Base-by-base conservation (phyloP, 2,113 vertebrate genomes). In the Vulpes ferrilata region DNA sequence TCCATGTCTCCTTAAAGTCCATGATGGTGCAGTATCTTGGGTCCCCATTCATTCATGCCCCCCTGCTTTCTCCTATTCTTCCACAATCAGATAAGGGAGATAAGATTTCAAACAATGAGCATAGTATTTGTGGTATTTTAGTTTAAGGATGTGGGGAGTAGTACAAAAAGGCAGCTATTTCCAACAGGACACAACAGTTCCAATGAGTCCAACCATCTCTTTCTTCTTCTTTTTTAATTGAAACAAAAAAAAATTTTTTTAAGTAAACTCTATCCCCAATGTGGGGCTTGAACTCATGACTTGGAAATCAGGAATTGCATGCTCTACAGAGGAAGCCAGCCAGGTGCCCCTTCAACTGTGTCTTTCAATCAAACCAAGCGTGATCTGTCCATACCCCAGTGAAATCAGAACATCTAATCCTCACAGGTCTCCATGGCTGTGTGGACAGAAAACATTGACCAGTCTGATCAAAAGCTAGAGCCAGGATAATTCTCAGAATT, bases 331-430 rank as follows among this genome's bases (percentile, higher is more conserved):
- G 22, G 48, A 1, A 76, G 23, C 43, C 73, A 76, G 23, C 43
- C 73, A 27, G 43, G 43, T 4, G 2, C 15, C 25, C 13, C 73
- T 48, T 38, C 92, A 96, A 86, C 55, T 82, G 86, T 91, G 67
- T 93, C 86, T 95, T 91, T 96, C 86, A 86, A 60, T 97, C 89
- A 95, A 91, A 82, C 23, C 65, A 86, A 73, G 65, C 32, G 81
- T 64, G 23, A 82, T 51, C 78, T 82, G 7, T 79, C n/a, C 9
- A 1, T 11, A 43, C 38, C 60, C 71, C 38, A 64, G 7, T 15
- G 27, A 30, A n/a, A 82, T 35, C 1, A 1, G 76, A 93, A 93
- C 89, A 74, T 51, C 59, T 93, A 81, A 82, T 86, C 92, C 91
- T 93, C 87, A 1, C 11, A 79, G 60, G 38, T 91, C 35, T 79